These are phyloP conservation scores for Parnassius mnemosyne DNA, from an alignment of 2,888 invertebrate genomes.

Conservation along the genomic window DNA sequence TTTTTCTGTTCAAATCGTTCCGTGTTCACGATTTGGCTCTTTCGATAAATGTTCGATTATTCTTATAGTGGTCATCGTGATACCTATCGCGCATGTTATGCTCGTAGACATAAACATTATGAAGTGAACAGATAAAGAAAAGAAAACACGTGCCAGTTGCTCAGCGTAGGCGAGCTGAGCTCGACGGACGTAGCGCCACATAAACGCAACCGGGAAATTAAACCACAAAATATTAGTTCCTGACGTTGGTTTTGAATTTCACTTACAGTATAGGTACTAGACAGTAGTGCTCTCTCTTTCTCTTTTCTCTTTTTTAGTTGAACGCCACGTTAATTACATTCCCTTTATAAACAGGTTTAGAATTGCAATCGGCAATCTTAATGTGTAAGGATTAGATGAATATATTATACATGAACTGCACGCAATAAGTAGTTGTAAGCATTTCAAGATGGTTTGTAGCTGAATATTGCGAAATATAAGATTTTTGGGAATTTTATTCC, in stretches of 20 bases:
- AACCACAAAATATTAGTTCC: conserved; percentile 14
- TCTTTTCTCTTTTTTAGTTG: conserved; percentile 28
- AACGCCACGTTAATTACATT: neutral
- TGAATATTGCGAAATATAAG: neutral
- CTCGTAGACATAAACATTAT: conserved; percentile 30
- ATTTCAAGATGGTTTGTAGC: too few relatives aligned
- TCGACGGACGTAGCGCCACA: conserved; percentile 13
- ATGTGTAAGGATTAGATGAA: neutral
- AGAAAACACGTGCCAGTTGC: conserved; percentile 48
- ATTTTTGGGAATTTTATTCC: neutral
- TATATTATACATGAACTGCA: too few relatives aligned
- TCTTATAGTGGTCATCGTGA: conserved; percentile 37
- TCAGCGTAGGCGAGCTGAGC: conserved; percentile 40
- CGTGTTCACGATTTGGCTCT: neutral
- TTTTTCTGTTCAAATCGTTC: too few relatives aligned
- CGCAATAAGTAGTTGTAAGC: too few relatives aligned
- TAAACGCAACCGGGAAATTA: conserved; percentile 21
- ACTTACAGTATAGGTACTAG: conserved; percentile 17
- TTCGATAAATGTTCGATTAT: conserved; percentile 32
- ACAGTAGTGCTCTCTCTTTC: conserved; percentile 27
- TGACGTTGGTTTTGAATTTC: conserved; percentile 16
- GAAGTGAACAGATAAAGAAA: conserved; percentile 25
- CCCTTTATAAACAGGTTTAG: conserved; percentile 1
- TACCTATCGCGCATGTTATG: conserved; percentile 35
- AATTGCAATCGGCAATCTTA: neutral